Base-by-base conservation (phyloP, 2,797 vertebrate species). In the Zenarchopterus dispar region DNA sequence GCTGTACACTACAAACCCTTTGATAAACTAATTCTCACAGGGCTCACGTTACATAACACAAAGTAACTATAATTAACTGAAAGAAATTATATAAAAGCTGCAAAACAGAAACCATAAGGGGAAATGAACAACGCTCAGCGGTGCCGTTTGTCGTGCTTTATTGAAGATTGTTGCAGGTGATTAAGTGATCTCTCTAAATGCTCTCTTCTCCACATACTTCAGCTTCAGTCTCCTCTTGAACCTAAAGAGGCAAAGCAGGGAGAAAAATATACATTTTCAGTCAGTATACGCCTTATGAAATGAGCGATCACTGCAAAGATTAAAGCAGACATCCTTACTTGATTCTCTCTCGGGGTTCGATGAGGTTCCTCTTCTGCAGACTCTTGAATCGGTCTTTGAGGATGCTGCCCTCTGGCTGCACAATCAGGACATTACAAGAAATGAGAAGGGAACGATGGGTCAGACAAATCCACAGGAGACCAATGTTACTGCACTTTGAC, bases 341-440 rank as follows among this genome's bases (percentile, higher is more conserved):
- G 81, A 96, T 95, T 85, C 96, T 80, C 47, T 97, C 95, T 62
- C 96, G 88, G 0, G 97, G 96, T 75, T 98, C 96, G 0, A 97
- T 96, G 70, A 97, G 83, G 84, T 94, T 98, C 65, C 97, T 94
- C 85, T 94, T 95, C 91, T 98, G 96, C 36, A 98, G 85, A 72
- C 96, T 98, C 91, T 96, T 97, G 87, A 98, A 98, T n/a, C 95
- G 93, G 70, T 98, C 97, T 1, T 88, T 93, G 75, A 96, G 91
- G 49, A 97, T 51, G 51, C 93, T 96, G 85, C 96, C 97, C 91
- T 97, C 96, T 22, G 96, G 97, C 96, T 98, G 91, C 0, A 77
- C n/a, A 31, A 69, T 1, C 1, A 1, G 0, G 1, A 18, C 28
- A 85, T 87, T 78, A 70, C 85, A 88, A 6, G 44, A 47, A 13